phyloP scores from a whole-genome alignment of 2,888 invertebrate species.

The Scelioninae gen. 2 region DNA sequence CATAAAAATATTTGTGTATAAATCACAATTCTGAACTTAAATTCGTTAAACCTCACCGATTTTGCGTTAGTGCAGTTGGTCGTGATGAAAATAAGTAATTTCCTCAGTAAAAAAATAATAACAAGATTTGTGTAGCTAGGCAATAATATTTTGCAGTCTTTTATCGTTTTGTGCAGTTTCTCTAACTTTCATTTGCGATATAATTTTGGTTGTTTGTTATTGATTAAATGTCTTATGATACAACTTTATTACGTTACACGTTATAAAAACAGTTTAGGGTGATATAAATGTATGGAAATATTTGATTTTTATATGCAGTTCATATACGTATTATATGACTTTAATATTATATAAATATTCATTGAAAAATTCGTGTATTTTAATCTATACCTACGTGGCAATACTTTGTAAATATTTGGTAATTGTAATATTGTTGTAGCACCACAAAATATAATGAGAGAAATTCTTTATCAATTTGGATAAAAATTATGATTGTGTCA shows the following conservation, averaged over 20 bases:
- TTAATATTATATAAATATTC: slow-evolving; percentile 37
- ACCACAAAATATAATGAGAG: slow-evolving; percentile 4
- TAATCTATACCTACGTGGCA: slow-evolving; percentile 29
- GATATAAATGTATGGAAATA: slow-evolving; percentile 50
- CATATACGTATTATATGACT: slow-evolving; percentile 23
- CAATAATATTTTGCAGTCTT: slow-evolving; percentile 51
- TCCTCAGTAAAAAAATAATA: slow-evolving; percentile 17
- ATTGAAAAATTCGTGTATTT: slow-evolving; percentile 19
- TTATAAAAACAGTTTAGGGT: slow-evolving; percentile 38
- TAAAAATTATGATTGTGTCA: too few relatives aligned
- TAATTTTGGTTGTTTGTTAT: slow-evolving; percentile 7
- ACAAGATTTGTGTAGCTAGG: neutral
- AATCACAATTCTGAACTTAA: slow-evolving; percentile 43
- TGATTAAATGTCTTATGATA: slow-evolving; percentile 22
- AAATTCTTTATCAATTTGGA: too few relatives aligned
- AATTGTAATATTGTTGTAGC: slow-evolving; percentile 30
- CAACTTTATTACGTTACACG: slow-evolving; percentile 39
- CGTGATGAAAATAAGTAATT: neutral
- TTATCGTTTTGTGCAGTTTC: slow-evolving; percentile 20
- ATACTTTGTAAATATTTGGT: slow-evolving; percentile 39
- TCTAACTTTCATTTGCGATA: slow-evolving; percentile 32
- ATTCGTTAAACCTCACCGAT: slow-evolving; percentile 2
- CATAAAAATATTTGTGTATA: slow-evolving; percentile 31
- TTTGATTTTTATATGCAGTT: slow-evolving; percentile 36
- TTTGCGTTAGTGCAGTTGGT: neutral